These are phyloP conservation scores for Nixonia krombeini DNA, from an alignment of 1,140 invertebrate genomes.

Conservation along the genomic window DNA sequence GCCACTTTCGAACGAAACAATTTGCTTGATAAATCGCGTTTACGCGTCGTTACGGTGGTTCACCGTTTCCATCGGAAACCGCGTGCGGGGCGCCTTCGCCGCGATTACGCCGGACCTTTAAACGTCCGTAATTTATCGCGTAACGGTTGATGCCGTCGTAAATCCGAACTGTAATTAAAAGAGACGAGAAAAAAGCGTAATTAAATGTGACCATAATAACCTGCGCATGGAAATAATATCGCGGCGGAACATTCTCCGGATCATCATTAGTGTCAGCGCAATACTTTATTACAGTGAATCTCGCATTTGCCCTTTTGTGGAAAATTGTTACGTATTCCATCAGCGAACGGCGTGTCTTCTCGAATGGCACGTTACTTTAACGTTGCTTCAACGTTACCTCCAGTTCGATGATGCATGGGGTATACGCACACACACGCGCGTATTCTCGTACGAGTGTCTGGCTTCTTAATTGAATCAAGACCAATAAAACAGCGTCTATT, in stretches of 20 bases:
- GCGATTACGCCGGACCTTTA: constrained; percentile 11
- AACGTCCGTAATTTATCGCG: constrained; percentile 24
- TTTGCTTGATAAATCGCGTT: constrained; percentile 8
- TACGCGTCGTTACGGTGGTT: too few species aligned
- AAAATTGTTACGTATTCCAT: too few species aligned
- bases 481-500: too few species aligned
- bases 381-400: too few species aligned
- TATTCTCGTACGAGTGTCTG: too few species aligned
- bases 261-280: constrained; percentile 2
- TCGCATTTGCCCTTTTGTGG: too few species aligned
- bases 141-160: constrained; percentile 26
- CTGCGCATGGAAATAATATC: constrained; percentile 9
- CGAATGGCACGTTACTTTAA: too few species aligned
- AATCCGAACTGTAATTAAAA: constrained; percentile 27
- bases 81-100: constrained; percentile 3
- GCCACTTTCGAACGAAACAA: not conserved
- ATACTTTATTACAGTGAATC: too few species aligned
- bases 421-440: too few species aligned
- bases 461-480: too few species aligned
- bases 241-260: not conserved
- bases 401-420: too few species aligned
- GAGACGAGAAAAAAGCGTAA: constrained; percentile 9
- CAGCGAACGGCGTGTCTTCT: too few species aligned
- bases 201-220: constrained; percentile 12
- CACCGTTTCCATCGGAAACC: constrained; percentile 6